Evolutionary conservation across 2,888 invertebrate genomes (phyloP).

Genomic region (Tetropium fuscum): DNA sequence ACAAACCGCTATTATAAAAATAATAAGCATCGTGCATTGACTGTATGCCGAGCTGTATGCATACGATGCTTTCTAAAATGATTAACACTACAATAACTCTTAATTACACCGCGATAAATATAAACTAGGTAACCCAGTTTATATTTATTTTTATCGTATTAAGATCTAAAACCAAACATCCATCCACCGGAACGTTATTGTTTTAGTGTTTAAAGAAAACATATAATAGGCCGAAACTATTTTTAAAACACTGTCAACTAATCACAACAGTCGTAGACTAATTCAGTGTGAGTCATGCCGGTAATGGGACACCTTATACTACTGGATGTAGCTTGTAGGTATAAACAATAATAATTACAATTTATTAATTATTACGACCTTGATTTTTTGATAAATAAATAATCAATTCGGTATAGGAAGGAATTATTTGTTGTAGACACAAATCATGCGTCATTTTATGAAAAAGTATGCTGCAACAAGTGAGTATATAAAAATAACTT

Average conservation of each 20-base stretch:
- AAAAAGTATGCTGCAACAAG: too few relatives aligned
- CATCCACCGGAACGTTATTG: constrained; percentile 21
- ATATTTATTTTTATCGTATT: constrained; percentile 25
- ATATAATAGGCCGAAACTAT: constrained; percentile 7
- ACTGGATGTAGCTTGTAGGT: constrained; percentile 1
- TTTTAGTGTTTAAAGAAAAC: constrained; percentile 26
- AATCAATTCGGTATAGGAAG: too few relatives aligned
- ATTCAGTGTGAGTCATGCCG: constrained; percentile 21
- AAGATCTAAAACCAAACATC: constrained; percentile 21
- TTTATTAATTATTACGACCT: constrained; percentile 17
- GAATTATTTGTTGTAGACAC: too few relatives aligned
- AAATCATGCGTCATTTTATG: too few relatives aligned
- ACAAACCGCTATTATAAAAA: too few relatives aligned
- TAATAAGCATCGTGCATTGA: too few relatives aligned
- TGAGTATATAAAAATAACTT: too few relatives aligned
- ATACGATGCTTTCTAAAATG: constrained; percentile 21
- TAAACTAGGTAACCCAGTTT: constrained; percentile 32
- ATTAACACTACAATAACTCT: constrained; percentile 15
- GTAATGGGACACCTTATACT: constrained; percentile 25
- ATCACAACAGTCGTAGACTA: constrained; percentile 28
- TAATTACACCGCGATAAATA: constrained; percentile 24
- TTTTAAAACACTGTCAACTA: constrained; percentile 31
- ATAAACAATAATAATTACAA: constrained; percentile 17
- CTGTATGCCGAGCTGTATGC: too few relatives aligned
- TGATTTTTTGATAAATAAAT: constrained; percentile 15